These are phyloP conservation scores for Chrysopilus asiliformis DNA, from an alignment of 2,888 invertebrate species.

Conservation along the genomic window DNA sequence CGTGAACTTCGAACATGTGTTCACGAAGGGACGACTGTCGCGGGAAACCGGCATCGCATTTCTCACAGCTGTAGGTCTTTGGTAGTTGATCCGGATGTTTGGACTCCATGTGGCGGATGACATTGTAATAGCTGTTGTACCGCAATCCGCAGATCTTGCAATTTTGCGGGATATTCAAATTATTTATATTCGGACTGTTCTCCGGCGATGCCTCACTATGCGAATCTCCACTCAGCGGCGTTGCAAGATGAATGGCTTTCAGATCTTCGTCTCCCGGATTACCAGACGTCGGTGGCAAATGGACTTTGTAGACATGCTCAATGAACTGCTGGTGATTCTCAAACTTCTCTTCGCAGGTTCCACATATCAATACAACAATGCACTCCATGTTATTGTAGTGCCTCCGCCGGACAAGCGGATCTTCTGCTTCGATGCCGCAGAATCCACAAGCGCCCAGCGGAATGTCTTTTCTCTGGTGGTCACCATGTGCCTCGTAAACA, in stretches of 20 bases:
- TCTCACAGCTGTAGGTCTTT: conserved; percentile 34
- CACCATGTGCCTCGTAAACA: conserved; percentile 34
- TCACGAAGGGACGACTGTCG: conserved; percentile 34
- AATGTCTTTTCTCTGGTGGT: conserved; percentile 32
- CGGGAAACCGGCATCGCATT: conserved; percentile 33
- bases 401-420: conserved; percentile 32
- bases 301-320: conserved; percentile 34
- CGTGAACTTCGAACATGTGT: conserved; percentile 33
- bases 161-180: conserved; percentile 25
- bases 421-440: conserved; percentile 32
- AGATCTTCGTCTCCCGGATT: conserved; percentile 17
- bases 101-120: conserved; percentile 35
- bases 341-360: conserved; percentile 33
- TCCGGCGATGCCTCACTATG: neutral
- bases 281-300: conserved; percentile 23
- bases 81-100: conserved; percentile 37
- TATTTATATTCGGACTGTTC: conserved; percentile 1
- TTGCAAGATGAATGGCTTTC: conserved; percentile 13
- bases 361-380: conserved; percentile 32
- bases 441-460: conserved; percentile 32
- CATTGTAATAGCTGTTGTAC: conserved; percentile 37
- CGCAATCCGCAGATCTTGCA: conserved; percentile 35
- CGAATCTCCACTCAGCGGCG: neutral
- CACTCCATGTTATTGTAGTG: conserved; percentile 37
- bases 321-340: conserved; percentile 33